phyloP scores from a whole-genome alignment of 1,140 invertebrate genomes.

The Parasteatoda tepidariorum region DNA sequence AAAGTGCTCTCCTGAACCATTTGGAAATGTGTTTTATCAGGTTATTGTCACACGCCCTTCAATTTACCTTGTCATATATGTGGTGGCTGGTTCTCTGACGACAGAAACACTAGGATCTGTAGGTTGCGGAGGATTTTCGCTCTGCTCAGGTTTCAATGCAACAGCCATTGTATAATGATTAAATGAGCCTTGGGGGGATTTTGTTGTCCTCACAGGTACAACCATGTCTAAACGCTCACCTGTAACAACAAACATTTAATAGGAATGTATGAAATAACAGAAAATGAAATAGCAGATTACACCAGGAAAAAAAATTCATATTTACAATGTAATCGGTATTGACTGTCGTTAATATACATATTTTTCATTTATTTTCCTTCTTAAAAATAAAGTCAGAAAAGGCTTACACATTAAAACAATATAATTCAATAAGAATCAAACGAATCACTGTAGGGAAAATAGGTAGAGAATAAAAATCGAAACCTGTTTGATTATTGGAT shows the following conservation, averaged over 20 bases:
- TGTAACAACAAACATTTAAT: background rate
- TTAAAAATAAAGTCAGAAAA: too few species aligned
- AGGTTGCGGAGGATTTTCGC: background rate
- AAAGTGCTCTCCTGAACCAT: background rate
- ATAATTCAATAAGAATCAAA: too few species aligned
- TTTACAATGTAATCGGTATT: background rate
- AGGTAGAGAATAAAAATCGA: too few species aligned
- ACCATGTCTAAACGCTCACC: constrained; percentile 3
- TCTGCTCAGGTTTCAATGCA: background rate
- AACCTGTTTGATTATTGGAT: too few species aligned
- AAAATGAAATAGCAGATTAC: too few species aligned
- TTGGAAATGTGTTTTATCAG: background rate
- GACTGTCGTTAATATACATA: background rate
- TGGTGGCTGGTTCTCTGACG: background rate
- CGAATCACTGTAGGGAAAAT: too few species aligned
- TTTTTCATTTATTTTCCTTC: too few species aligned
- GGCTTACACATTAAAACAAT: too few species aligned
- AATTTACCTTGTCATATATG: constrained; percentile 4
- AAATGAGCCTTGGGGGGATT: background rate
- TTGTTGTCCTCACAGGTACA: constrained; percentile 9
- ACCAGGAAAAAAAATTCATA: too few species aligned
- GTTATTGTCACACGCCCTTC: background rate
- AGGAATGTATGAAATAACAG: too few species aligned
- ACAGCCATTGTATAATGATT: constrained; percentile 6
- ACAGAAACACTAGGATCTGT: background rate